Conservation (phyloP, 2,797 vertebrate genomes). For the Myotis daubentonii region DNA sequence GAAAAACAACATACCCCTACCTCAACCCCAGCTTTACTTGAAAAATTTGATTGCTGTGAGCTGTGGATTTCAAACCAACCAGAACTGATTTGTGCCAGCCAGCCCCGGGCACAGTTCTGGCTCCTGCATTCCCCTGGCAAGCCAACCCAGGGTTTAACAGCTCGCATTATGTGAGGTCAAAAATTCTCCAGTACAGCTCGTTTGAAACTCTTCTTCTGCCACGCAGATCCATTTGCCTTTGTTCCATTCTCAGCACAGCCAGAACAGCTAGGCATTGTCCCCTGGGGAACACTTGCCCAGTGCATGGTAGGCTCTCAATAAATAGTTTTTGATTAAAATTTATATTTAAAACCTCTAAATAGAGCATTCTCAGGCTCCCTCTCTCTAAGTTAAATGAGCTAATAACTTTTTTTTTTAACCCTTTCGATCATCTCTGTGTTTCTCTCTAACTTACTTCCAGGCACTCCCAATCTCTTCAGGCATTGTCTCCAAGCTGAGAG, state of each 20-base stretch:
- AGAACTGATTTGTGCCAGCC: background rate
- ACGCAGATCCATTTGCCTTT: background rate
- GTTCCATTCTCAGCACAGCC: background rate
- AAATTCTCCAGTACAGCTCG: background rate
- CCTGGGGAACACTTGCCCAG: background rate
- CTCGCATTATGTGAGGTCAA: background rate
- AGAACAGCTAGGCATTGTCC: background rate
- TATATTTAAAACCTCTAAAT: conserved; percentile 28
- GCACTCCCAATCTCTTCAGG: background rate
- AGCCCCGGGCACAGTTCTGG: background rate
- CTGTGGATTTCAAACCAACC: background rate
- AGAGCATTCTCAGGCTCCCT: background rate
- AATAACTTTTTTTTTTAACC: background rate
- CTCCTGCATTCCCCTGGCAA: background rate
- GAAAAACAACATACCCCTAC: background rate
- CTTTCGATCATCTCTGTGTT: background rate
- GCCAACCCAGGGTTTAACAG: background rate
- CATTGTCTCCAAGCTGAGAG: background rate
- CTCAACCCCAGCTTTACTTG: background rate
- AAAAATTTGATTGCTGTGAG: background rate
- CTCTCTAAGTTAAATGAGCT: background rate
- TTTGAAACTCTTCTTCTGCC: background rate
- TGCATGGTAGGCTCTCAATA: background rate
- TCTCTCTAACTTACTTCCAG: background rate
- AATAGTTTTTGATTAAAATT: background rate